A percentile compares a stretch with the other conserved stretches of the same genome.
Conservation (phyloP, 2,888 invertebrate species). For the Strigamia maritima region DNA sequence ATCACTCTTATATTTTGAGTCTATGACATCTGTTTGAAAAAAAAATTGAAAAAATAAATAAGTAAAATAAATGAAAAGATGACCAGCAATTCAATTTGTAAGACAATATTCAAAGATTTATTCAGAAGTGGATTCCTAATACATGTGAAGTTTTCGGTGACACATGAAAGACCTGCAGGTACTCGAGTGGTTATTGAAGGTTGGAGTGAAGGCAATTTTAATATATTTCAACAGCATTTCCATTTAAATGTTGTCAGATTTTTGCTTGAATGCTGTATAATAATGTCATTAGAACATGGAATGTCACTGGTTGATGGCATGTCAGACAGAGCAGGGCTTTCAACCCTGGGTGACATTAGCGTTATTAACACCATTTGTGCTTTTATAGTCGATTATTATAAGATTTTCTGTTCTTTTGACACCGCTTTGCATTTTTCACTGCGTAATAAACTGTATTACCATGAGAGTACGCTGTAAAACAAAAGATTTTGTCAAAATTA, state of each 20-base stretch:
- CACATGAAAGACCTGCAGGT: background rate
- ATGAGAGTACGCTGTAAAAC: too few species aligned
- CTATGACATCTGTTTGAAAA: background rate
- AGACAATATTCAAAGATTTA: background rate
- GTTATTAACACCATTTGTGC: conserved; percentile 11
- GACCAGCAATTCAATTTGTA: background rate
- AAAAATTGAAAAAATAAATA: background rate
- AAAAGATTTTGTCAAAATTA: too few species aligned
- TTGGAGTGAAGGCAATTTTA: conserved; percentile 16
- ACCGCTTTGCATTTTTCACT: background rate
- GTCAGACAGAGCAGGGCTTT: background rate
- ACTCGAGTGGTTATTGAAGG: conserved; percentile 10
- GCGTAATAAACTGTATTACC: too few species aligned
- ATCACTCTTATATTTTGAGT: background rate
- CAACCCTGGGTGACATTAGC: background rate
- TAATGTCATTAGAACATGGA: background rate
- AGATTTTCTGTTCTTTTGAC: background rate
- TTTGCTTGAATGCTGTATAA: background rate
- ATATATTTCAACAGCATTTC: background rate
- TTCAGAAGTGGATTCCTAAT: background rate
- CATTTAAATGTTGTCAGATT: conserved; percentile 27
- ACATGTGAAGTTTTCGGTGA: too few species aligned
- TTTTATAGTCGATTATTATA: background rate
- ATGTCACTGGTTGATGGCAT: background rate
- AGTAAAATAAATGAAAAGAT: background rate